Evolutionary conservation across 2,888 invertebrate species (phyloP), one percentile per base, ranked within the genome.

Genomic region (Nezara viridula): DNA sequence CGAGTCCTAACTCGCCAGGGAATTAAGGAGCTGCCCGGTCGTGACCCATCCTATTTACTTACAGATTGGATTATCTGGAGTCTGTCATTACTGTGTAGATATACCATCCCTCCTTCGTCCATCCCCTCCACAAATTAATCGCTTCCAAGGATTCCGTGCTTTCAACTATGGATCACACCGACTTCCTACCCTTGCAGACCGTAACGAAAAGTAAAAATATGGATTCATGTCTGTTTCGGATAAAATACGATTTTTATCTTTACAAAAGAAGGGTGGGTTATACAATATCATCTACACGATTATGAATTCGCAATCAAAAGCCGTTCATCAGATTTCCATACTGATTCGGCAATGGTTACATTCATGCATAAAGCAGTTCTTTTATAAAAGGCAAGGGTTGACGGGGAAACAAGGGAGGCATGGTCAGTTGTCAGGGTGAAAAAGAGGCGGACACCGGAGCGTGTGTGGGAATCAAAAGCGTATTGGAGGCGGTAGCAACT

Each of bases 1-100:
- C 32, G 60, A 73, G 66, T 37, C 66, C 66, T 73, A 73, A 73
- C 16, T 73, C 6, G 7, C 19, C 37, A 9, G 66, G 5, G 32
- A 73, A 73, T 73, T 37, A 73, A 73, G 66, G 66, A 73, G 66
- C 66, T 37, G 19, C 32, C 66, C 37, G 19, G 37, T 81, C 81
- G 81, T 81, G 81, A 81, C 81, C 81, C 81, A 44, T 47, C 81
- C 81, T 81, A 81, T 81, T 47, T 81, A 81, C 44, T 81, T 47
- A 40, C 44, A 81, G 81, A 81, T 81, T 81, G 81, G 81, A 47
- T 81, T 81, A 81, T 81, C 81, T 37, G 0, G 40, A n/a, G 81
- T 81, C 81, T 81, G 81, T 81, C 81, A 44, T 40, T 81, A 44
- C 81, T 44, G 4, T n/a, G 4, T 24, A 24, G 24, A 24, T 14